Conservation (phyloP, 2,113 vertebrate species). For the Chloebia gouldiae region DNA sequence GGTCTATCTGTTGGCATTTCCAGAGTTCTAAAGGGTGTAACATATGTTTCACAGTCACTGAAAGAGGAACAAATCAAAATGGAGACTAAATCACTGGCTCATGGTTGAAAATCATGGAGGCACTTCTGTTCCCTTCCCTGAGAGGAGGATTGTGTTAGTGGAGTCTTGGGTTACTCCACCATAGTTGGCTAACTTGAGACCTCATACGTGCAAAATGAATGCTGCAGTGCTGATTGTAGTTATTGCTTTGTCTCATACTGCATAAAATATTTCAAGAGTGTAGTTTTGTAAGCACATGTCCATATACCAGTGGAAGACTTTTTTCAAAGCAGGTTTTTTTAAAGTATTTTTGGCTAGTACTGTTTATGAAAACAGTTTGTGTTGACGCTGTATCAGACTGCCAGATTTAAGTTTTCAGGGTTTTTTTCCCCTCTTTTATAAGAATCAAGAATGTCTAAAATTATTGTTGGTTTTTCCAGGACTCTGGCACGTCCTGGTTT, state of each 20-base stretch:
- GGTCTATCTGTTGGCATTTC: background rate
- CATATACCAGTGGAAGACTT: background rate
- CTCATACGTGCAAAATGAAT: background rate
- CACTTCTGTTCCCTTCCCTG: background rate
- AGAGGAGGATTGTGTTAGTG: background rate
- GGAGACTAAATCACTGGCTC: background rate
- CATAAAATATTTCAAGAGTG: background rate
- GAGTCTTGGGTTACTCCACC: background rate
- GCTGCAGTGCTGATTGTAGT: background rate
- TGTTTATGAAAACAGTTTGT: background rate
- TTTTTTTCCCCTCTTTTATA: rapidly evolving
- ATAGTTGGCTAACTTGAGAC: background rate
- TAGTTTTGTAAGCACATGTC: background rate
- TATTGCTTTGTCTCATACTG: background rate
- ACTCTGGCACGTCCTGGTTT: background rate
- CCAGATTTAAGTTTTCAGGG: background rate
- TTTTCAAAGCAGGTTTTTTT: background rate
- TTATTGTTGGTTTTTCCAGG: background rate
- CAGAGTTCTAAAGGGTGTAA: background rate
- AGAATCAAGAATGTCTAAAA: background rate
- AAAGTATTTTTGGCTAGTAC: background rate
- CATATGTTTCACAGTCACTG: background rate
- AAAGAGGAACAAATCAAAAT: background rate
- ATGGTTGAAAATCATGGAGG: background rate
- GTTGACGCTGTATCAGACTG: background rate